These are phyloP conservation scores for Drosophila koepferae DNA, from an alignment of 2,888 invertebrate species.

Conservation along the genomic window DNA sequence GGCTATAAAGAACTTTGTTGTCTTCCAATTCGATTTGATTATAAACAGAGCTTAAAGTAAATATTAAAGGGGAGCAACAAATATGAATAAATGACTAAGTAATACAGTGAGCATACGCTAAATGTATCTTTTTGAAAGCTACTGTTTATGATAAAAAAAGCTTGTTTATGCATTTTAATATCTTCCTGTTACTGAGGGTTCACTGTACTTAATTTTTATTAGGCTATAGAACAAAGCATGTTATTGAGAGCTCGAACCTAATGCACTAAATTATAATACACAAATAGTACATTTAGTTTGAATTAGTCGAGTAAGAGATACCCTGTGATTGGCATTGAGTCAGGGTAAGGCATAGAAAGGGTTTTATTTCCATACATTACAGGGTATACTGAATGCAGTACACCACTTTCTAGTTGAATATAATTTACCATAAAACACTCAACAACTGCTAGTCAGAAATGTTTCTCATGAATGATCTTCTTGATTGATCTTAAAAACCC, in stretches of 20 bases:
- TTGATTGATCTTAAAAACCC: constrained; percentile 14
- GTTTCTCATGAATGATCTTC: constrained; percentile 11
- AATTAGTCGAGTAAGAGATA: background rate
- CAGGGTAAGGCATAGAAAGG: background rate
- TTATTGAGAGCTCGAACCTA: constrained; percentile 1
- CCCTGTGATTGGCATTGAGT: background rate
- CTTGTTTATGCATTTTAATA: background rate
- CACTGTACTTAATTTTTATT: constrained; percentile 2
- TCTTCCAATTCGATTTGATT: background rate
- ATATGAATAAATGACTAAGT: background rate
- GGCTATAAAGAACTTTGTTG: constrained; percentile 3
- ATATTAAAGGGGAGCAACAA: background rate
- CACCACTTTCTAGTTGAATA: background rate
- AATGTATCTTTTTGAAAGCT: background rate
- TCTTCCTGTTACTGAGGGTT: background rate
- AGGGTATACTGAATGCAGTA: background rate
- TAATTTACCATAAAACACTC: background rate
- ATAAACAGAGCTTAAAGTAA: background rate
- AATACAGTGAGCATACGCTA: background rate
- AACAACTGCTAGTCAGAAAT: background rate
- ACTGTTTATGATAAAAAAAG: no score
- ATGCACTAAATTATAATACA: background rate
- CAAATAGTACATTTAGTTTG: background rate
- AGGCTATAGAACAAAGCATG: background rate
- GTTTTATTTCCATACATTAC: background rate